A percentile compares a stretch with the other conserved stretches of the same genome.
Conservation (phyloP, 2,113 vertebrate species). For the Galeopterus variegatus region DNA sequence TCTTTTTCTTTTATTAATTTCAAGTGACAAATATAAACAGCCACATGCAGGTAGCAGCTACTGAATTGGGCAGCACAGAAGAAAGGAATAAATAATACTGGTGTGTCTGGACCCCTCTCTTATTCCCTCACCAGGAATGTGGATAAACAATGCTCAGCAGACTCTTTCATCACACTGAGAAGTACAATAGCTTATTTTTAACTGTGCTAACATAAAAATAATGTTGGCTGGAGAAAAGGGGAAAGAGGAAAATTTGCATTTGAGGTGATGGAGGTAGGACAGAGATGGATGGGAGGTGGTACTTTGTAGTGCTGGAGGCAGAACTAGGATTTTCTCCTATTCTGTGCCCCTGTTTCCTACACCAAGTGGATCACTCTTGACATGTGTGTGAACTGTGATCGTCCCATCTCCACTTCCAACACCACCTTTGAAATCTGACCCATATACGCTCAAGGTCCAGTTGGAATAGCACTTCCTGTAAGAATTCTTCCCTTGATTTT, state of each 20-base stretch:
- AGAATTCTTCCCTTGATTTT: neutral
- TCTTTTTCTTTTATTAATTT: neutral
- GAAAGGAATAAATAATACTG: neutral
- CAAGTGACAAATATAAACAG: neutral
- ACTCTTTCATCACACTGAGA: accelerated
- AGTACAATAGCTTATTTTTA: accelerated
- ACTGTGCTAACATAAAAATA: accelerated
- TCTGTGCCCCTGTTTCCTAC: accelerated
- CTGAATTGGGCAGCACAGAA: accelerated
- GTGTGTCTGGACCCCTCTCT: neutral
- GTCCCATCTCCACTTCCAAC: no score
- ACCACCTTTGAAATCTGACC: neutral
- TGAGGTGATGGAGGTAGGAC: neutral
- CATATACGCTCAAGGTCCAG: neutral
- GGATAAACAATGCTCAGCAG: accelerated
- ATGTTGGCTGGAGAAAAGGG: no score
- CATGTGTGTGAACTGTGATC: accelerated
- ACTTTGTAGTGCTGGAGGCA: accelerated
- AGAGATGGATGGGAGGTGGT: neutral
- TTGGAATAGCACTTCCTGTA: neutral
- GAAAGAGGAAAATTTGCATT: neutral
- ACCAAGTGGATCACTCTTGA: neutral
- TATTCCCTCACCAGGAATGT: neutral
- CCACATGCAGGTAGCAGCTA: neutral
- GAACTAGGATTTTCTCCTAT: no score